phyloP scores from a whole-genome alignment of 2,797 vertebrate genomes.

The Alfaro cultratus region DNA sequence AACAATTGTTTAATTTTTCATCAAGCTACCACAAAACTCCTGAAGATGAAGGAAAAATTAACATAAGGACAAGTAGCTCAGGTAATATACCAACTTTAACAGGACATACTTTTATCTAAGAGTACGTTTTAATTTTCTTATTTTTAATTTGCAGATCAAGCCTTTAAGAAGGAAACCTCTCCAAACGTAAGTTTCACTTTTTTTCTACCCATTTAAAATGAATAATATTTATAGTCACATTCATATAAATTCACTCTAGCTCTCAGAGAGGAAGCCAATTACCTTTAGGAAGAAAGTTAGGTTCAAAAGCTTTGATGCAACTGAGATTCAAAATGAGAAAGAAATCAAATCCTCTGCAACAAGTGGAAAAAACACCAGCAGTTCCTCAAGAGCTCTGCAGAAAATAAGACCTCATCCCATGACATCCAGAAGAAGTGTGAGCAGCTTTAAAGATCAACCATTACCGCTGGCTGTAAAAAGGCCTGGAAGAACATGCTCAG shows the following conservation, averaged over 20 bases:
- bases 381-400: neutral
- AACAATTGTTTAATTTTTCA: neutral
- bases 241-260: conserved; percentile 36
- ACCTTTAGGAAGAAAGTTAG: conserved; percentile 69
- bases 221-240: neutral
- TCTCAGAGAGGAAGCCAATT: conserved; percentile 26
- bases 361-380: neutral
- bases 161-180: conserved; percentile 13
- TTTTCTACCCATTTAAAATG: neutral
- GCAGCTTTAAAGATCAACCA: neutral
- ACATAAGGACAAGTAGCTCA: conserved; percentile 8
- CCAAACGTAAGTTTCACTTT: conserved; percentile 39
- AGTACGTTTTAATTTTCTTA: neutral
- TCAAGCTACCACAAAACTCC: conserved; percentile 15
- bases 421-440: neutral
- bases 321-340: neutral
- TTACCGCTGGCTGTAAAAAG: neutral
- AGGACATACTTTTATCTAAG: neutral
- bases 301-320: conserved; percentile 62
- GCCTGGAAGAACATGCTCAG: neutral
- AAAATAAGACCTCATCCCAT: neutral
- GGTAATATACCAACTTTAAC: conserved; percentile 34
- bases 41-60: conserved; percentile 7
- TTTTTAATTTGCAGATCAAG: conserved; percentile 27
- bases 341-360: neutral